Base-by-base conservation (phyloP, 2,797 vertebrate genomes). In the Chelidonichthys spinosus region DNA sequence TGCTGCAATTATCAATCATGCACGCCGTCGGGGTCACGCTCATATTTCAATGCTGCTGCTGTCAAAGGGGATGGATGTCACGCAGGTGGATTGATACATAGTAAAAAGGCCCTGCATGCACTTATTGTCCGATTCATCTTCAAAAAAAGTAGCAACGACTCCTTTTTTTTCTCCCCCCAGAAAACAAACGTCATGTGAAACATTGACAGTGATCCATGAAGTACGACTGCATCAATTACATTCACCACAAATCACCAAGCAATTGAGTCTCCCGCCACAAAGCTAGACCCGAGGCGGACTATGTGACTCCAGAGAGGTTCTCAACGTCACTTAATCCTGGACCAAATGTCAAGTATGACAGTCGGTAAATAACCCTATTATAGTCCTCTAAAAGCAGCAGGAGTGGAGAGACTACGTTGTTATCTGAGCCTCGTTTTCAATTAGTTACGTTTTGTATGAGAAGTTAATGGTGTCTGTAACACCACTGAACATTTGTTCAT, bases 1-100 rank as follows among this genome's bases (percentile, higher is more conserved):
- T 81, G 80, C 66, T 89, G 83, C 87, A 92, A 91, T 91, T 91
- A 92, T 89, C 90, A 92, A 92, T 92, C 89, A 92, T 81, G 55
- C 80, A 72, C 74, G 9, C 77, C 64, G 33, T 58, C 66, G 66
- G 25, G 71, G 70, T 70, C 18, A 17, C 15, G 10, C 75, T 87
- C 80, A 74, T 92, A 43, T 60, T 32, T 60, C 40, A 87, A 25
- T 32, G 52, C 73, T 84, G 17, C 62, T 74, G 43, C 72, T 85
- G 88, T 91, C 74, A 83, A 78, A 79, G 2, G 32, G 55, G 74
- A 86, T 81, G 74, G 81, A 78, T 77, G 82, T 84, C 63, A 36
- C n/a, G 4, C 78, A 74, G 72, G 73, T 78, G 68, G 73, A 90
- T 76, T 79, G 80, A 87, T 87, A 69, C 13, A 25, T 62, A 36